Percentiles rank a stretch among this genome's conserved stretches.
These are phyloP conservation scores for Agapornis canus DNA, from an alignment of 2,797 vertebrate genomes.

Conservation along the genomic window DNA sequence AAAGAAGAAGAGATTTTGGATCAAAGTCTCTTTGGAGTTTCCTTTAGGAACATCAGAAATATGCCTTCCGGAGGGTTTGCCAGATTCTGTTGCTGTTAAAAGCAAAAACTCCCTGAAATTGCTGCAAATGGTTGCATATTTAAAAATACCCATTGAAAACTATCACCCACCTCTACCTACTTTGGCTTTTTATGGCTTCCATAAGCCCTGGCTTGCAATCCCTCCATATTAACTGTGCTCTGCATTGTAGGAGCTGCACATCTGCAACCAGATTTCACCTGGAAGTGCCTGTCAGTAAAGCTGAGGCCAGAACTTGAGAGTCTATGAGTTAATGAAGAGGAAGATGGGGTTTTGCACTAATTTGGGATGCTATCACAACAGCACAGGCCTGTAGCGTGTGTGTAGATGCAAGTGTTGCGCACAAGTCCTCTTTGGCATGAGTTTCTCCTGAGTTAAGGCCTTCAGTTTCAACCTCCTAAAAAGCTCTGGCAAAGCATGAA, in stretches of 20 bases:
- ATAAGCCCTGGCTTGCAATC: not conserved
- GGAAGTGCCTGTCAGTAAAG: not conserved
- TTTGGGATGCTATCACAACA: not conserved
- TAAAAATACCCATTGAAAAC: not conserved
- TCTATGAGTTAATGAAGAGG: not conserved
- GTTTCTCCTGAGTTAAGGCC: slow-evolving; percentile 12
- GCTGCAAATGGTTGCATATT: not conserved
- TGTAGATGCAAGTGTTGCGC: not conserved
- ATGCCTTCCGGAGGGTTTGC: not conserved
- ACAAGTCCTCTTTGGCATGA: not conserved
- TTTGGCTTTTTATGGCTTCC: not conserved
- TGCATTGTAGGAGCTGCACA: not conserved
- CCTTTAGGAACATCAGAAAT: not conserved
- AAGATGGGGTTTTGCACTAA: not conserved
- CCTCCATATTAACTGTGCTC: not conserved
- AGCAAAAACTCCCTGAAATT: not conserved
- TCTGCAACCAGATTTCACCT: not conserved
- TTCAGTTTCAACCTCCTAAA: slow-evolving; percentile 35
- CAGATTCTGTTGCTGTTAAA: not conserved
- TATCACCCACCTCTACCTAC: not conserved
- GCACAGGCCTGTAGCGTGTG: not conserved
- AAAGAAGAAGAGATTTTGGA: not conserved
- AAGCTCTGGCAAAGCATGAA: slow-evolving; percentile 37
- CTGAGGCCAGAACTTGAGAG: rapidly evolving
- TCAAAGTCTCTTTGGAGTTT: not conserved